Evolutionary conservation across 1,140 invertebrate genomes (phyloP).

Genomic region (Magallana ariakensis): DNA sequence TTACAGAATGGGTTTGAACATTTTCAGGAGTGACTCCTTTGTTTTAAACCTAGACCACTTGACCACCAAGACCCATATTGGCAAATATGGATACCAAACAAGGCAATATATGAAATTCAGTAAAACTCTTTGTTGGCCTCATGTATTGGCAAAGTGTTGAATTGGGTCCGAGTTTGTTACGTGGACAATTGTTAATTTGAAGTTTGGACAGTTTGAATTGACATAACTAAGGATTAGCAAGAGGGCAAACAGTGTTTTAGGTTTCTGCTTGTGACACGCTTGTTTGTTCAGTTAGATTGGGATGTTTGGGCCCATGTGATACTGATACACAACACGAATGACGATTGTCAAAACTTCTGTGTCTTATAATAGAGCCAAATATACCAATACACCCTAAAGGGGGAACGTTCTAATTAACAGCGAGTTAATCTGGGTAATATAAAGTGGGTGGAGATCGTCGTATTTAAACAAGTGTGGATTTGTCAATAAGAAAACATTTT

Average conservation of each 20-base stretch:
- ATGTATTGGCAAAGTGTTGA: not conserved
- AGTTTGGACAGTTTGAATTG: slow-evolving; percentile 26
- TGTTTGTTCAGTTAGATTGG: slow-evolving; percentile 31
- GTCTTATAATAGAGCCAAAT: not conserved
- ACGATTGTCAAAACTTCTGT: slow-evolving; percentile 27
- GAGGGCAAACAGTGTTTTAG: slow-evolving; percentile 25
- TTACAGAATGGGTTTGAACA: not conserved
- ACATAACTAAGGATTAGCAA: slow-evolving; percentile 30
- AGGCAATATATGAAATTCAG: not conserved
- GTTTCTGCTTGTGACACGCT: slow-evolving; percentile 29
- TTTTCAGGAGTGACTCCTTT: not conserved
- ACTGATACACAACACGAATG: slow-evolving; percentile 25
- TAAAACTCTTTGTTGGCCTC: not conserved
- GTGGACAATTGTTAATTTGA: slow-evolving; percentile 29
- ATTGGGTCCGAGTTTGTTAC: slow-evolving; percentile 21
- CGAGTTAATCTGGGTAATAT: slow-evolving; percentile 15
- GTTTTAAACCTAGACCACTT: slow-evolving; percentile 7
- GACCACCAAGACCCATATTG: not conserved
- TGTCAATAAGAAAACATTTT: slow-evolving; percentile 35
- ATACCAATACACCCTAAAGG: slow-evolving; percentile 23
- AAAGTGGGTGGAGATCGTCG: slow-evolving; percentile 18
- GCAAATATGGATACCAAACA: not conserved
- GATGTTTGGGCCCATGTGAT: not conserved
- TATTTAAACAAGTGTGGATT: slow-evolving; percentile 32
- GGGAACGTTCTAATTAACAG: not conserved